Evolutionary conservation across 2,888 invertebrate genomes (phyloP).

Genomic region (Blera fallax): DNA sequence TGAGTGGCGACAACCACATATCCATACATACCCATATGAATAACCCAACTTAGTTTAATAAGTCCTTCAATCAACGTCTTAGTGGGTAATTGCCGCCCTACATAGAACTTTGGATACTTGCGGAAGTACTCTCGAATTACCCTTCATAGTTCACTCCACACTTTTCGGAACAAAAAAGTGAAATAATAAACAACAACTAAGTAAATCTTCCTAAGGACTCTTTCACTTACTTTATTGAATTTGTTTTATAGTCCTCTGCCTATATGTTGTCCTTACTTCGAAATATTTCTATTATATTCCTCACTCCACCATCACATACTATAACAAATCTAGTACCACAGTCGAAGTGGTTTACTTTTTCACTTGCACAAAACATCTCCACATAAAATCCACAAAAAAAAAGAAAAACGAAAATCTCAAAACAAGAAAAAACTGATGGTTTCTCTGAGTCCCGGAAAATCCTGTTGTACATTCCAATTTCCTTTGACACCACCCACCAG

Average conservation of each 20-base stretch:
- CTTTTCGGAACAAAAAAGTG: conserved; percentile 2
- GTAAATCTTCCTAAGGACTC: conserved; percentile 25
- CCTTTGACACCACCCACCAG: conserved; percentile 35
- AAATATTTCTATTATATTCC: conserved; percentile 19
- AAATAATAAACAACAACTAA: conserved; percentile 39
- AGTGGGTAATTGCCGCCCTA: neutral
- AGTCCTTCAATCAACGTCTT: neutral
- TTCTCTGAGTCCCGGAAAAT: conserved; percentile 14
- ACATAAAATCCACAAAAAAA: neutral
- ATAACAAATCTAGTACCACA: conserved; percentile 14
- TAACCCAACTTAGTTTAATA: neutral
- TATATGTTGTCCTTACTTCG: neutral
- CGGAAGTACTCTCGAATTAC: conserved; percentile 5
- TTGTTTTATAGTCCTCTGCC: neutral
- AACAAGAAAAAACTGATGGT: neutral
- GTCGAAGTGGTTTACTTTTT: conserved; percentile 38
- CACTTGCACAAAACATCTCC: conserved; percentile 1
- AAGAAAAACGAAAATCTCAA: neutral
- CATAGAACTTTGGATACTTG: neutral
- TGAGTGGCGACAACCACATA: no score
- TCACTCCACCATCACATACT: neutral
- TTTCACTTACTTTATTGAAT: conserved; percentile 50
- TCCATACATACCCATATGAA: no score
- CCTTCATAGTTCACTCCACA: neutral
- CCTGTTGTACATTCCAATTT: conserved; percentile 62